Evolutionary conservation across 2,113 vertebrate species (phyloP).

Genomic region (Hippocampus mohnikei): DNA sequence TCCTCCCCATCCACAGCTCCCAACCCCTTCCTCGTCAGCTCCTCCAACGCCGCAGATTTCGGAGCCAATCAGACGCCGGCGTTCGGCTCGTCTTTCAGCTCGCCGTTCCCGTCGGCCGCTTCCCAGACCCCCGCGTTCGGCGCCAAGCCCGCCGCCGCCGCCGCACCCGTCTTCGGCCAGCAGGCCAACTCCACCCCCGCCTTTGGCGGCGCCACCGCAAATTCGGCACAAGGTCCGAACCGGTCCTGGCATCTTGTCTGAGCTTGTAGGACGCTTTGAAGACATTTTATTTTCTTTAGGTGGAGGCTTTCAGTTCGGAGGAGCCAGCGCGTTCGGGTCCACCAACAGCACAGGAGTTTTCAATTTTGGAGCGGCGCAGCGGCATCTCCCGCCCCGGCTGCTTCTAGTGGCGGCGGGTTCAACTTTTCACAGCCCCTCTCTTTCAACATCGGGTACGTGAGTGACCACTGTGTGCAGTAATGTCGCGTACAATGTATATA

Average conservation of each 20-base stretch:
- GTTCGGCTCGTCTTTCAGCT: constrained; percentile 83
- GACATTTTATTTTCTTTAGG: constrained; percentile 48
- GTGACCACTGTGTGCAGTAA: constrained; percentile 15
- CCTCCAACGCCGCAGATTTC: constrained; percentile 74
- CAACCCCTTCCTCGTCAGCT: constrained; percentile 79
- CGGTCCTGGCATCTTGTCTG: not conserved
- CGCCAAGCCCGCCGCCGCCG: constrained; percentile 75
- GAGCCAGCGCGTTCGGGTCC: constrained; percentile 75
- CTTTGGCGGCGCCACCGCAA: constrained; percentile 73
- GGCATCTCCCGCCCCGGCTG: constrained; percentile 52
- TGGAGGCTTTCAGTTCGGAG: constrained; percentile 85
- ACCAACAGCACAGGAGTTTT: constrained; percentile 75
- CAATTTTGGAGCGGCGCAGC: constrained; percentile 75
- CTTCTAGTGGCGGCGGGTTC: constrained; percentile 74
- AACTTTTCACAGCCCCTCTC: constrained; percentile 69
- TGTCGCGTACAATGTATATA: too few species aligned
- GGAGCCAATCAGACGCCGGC: constrained; percentile 77
- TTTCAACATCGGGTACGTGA: constrained; percentile 85
- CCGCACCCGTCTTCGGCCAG: constrained; percentile 81
- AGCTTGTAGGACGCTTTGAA: not conserved
- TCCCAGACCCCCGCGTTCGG: constrained; percentile 82
- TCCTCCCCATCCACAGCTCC: constrained; percentile 67
- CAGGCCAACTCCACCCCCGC: constrained; percentile 72
- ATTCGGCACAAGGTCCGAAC: constrained; percentile 75
- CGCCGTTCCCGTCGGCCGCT: constrained; percentile 75